Conservation (phyloP, 2,888 invertebrate genomes). For the Erebia epiphron region DNA sequence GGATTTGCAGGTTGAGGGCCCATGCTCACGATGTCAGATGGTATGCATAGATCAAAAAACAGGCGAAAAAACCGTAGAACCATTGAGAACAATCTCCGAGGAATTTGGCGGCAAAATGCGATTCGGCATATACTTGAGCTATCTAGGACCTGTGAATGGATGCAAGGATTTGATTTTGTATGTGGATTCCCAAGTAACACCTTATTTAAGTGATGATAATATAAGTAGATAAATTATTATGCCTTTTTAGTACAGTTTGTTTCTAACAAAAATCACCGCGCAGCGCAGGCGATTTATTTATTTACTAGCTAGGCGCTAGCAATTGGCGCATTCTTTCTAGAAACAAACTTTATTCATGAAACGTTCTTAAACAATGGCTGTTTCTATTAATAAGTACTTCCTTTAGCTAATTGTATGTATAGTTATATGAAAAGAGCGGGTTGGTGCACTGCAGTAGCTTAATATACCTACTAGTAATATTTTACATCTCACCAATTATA, state of each 20-base stretch:
- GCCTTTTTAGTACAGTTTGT: neutral
- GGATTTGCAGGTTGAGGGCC: slow-evolving; percentile 86
- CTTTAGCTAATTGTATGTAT: neutral
- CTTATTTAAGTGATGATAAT: slow-evolving; percentile 52
- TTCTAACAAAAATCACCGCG: too few species aligned
- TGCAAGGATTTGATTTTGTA: slow-evolving; percentile 54
- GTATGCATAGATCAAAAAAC: slow-evolving; percentile 95
- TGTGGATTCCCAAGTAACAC: slow-evolving; percentile 52
- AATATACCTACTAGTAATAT: too few species aligned
- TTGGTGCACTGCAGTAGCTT: too few species aligned
- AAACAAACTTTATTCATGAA: neutral
- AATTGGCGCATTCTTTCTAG: too few species aligned
- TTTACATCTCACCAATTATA: too few species aligned
- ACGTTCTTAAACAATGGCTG: slow-evolving; percentile 5
- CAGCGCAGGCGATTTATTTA: too few species aligned
- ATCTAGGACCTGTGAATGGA: slow-evolving; percentile 62
- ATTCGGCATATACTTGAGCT: slow-evolving; percentile 91
- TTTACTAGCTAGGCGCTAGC: too few species aligned
- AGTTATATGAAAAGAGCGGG: too few species aligned
- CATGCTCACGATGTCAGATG: slow-evolving; percentile 97
- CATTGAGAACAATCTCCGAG: slow-evolving; percentile 88
- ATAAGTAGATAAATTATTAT: slow-evolving; percentile 9
- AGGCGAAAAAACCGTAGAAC: slow-evolving; percentile 90
- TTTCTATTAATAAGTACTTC: neutral
- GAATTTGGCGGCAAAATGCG: slow-evolving; percentile 89